Base-by-base conservation (phyloP, 2,888 invertebrate genomes). In the Athetis lepigone region DNA sequence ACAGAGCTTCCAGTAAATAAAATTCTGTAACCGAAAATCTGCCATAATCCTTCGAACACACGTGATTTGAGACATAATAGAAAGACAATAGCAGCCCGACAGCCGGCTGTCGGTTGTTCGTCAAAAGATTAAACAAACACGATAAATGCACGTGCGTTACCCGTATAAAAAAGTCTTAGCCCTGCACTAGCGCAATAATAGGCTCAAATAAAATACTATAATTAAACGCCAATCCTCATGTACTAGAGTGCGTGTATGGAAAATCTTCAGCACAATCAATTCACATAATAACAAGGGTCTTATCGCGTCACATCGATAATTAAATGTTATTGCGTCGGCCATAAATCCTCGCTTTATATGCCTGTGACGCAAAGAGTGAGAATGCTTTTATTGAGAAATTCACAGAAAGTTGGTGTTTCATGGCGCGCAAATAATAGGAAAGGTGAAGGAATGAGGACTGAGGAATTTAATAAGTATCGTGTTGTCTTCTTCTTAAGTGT, bases 291-390 rank as follows among this genome's bases (percentile, higher is more conserved):
- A 77, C 73, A 56, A 55, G 45, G 19, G 13, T 27, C 66, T 76
- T 84, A 84, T 83, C 80, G 72, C 45, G 57, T 69, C 67, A 79
- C 79, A 79, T 81, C 85, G 77, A 85, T 84, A 86, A 79, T 85
- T 84, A 85, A 85, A 85, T 80, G 80, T 79, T 78, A 85, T 82
- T 82, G 77, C 75, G 59, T 70, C 43, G 59, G 23, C 57, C 62
- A 81, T 86, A 85, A 85, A 85, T 85, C 63, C 45, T 63, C 1
- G n/a, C 18, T 40, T 66, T 57, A 70, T 58, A 62, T 75, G 66
- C 56, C 75, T 77, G 75, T 75, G 50, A 55, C 45, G 40, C 51
- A 50, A 62, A 4, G 11, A 60, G 50, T 52, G 69, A 50, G 62
- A 74, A 66, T 63, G 51, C 52, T 37, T 23, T 54, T 39, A 23